Percentiles rank a stretch among this genome's conserved stretches.
Conservation (phyloP, 2,888 invertebrate genomes). For the Volucella zonaria region DNA sequence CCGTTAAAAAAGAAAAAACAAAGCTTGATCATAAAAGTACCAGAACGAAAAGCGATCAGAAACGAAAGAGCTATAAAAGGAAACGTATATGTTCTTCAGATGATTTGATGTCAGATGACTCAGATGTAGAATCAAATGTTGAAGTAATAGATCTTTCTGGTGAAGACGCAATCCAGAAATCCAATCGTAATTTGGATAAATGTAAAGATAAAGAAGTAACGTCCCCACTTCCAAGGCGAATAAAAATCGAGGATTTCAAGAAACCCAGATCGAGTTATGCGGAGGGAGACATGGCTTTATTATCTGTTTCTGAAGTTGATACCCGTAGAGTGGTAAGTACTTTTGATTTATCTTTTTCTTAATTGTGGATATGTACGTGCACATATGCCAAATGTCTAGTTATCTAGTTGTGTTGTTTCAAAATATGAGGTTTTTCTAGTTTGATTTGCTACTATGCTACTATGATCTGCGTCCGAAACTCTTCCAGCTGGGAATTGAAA, state of each 20-base stretch:
- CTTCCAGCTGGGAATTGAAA: too few relatives aligned
- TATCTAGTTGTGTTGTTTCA: too few relatives aligned
- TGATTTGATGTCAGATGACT: slow-evolving; percentile 17
- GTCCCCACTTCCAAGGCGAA: slow-evolving; percentile 48
- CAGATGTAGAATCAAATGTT: slow-evolving; percentile 22
- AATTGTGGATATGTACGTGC: too few relatives aligned
- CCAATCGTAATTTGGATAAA: not conserved
- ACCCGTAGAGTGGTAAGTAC: slow-evolving; percentile 1
- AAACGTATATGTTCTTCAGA: not conserved
- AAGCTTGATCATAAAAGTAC: not conserved
- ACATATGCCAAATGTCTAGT: too few relatives aligned
- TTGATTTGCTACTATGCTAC: too few relatives aligned
- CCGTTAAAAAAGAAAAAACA: not conserved
- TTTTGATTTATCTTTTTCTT: too few relatives aligned
- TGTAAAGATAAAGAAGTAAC: not conserved
- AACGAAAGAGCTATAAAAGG: not conserved
- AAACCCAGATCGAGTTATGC: not conserved
- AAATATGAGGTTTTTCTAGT: too few relatives aligned
- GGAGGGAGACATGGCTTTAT: slow-evolving; percentile 17
- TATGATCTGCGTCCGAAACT: too few relatives aligned
- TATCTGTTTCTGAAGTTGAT: slow-evolving; percentile 11
- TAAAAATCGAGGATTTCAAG: slow-evolving; percentile 35
- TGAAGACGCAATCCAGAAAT: not conserved
- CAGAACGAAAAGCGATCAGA: not conserved
- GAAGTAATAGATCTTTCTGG: not conserved